A percentile compares a stretch with the other conserved stretches of the same genome.
phyloP scores from a whole-genome alignment of 1,140 invertebrate species.

The Aphidius ervi region DNA sequence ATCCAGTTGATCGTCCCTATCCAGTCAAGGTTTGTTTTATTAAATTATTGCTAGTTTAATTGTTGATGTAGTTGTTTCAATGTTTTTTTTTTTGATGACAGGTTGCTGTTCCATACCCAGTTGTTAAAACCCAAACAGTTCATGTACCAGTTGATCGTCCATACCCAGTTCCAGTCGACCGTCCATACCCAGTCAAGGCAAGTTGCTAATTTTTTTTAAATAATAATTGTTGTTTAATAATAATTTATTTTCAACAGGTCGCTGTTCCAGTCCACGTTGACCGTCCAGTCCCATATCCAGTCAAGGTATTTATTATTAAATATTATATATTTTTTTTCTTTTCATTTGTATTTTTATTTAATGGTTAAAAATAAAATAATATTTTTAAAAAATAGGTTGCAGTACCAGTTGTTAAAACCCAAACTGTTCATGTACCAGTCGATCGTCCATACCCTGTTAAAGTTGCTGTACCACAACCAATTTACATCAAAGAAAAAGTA shows the following conservation, averaged over 20 bases:
- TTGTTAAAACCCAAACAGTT: conserved; percentile 44
- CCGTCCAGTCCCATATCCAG: no score
- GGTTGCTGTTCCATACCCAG: conserved; percentile 47
- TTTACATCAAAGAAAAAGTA: conserved; percentile 20
- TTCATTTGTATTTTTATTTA: neutral
- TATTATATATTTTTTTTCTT: neutral
- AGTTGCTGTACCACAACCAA: conserved; percentile 32
- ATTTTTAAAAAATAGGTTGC: neutral
- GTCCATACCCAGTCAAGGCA: conserved; percentile 49
- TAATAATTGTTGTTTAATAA: neutral
- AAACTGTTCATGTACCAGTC: conserved; percentile 23
- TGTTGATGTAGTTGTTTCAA: no score
- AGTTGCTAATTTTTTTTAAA: conserved; percentile 13
- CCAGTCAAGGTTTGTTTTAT: conserved; percentile 43
- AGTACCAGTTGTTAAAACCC: neutral
- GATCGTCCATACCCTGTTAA: conserved; percentile 36
- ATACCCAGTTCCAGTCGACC: conserved; percentile 45
- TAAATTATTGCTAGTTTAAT: neutral
- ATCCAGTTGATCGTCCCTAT: conserved; percentile 45
- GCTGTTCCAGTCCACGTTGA: neutral
- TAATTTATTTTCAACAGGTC: no score
- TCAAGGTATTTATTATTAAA: neutral
- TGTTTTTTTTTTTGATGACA: conserved; percentile 31
- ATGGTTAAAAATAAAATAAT: no score
- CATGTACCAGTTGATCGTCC: conserved; percentile 47